These are phyloP conservation scores for Lymantria monacha DNA, from an alignment of 2,888 invertebrate genomes.

Conservation along the genomic window DNA sequence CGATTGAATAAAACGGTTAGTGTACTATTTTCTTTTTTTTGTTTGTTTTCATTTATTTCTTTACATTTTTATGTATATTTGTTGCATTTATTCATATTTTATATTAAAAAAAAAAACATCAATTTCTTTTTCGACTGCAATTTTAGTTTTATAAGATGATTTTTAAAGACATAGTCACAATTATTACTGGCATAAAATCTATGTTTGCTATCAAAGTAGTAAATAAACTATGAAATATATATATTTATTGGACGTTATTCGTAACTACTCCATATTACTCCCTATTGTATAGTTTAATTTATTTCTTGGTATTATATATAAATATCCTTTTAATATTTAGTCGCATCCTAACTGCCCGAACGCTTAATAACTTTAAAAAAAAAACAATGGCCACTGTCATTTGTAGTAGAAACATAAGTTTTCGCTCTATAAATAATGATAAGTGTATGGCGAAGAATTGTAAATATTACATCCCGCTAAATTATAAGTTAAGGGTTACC, in stretches of 20 bases:
- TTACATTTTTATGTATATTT: slow-evolving; percentile 63
- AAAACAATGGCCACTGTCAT: slow-evolving; percentile 13
- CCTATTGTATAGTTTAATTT: slow-evolving; percentile 13
- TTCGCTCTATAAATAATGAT: slow-evolving; percentile 25
- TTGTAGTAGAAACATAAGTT: slow-evolving; percentile 26
- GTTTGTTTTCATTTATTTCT: slow-evolving; percentile 34
- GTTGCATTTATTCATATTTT: slow-evolving; percentile 72
- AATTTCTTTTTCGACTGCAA: slow-evolving; percentile 41
- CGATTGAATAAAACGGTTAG: slow-evolving; percentile 38
- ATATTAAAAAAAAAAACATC: slow-evolving; percentile 19
- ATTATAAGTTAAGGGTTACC: slow-evolving; percentile 59
- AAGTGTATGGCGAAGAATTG: slow-evolving; percentile 39
- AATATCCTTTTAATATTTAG: slow-evolving; percentile 6
- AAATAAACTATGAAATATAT: slow-evolving; percentile 7
- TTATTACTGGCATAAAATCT: slow-evolving; percentile 34
- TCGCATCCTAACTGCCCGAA: slow-evolving; percentile 33
- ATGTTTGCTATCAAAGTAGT: slow-evolving; percentile 16
- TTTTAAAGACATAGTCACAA: slow-evolving; percentile 39
- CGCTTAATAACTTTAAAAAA: slow-evolving; percentile 6
- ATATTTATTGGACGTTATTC: background rate
- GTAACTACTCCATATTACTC: background rate
- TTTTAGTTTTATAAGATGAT: slow-evolving; percentile 47
- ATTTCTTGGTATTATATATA: slow-evolving; percentile 11
- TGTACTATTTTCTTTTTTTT: slow-evolving; percentile 36
- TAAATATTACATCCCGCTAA: slow-evolving; percentile 64